These are phyloP conservation scores for Asobara japonica DNA, from an alignment of 1,140 invertebrate species.

Conservation along the genomic window DNA sequence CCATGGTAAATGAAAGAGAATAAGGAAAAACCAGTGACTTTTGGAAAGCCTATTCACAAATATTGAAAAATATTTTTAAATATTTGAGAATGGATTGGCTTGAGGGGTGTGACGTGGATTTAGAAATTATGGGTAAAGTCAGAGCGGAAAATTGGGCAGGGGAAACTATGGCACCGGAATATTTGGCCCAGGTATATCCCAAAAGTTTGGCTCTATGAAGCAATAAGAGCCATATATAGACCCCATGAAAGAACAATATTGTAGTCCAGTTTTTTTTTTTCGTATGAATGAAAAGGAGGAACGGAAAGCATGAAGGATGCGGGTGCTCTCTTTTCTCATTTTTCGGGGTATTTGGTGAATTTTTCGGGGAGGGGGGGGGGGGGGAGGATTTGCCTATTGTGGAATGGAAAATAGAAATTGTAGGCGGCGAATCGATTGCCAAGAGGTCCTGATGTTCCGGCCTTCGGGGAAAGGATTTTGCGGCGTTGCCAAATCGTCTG, in stretches of 20 bases:
- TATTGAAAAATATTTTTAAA: too few species aligned
- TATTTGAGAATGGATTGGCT: too few species aligned
- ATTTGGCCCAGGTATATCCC: background rate
- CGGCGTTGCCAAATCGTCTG: background rate
- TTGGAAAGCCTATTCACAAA: background rate
- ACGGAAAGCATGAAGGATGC: background rate
- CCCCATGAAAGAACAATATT: background rate
- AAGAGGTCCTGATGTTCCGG: background rate
- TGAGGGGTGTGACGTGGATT: too few species aligned
- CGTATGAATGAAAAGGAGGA: background rate
- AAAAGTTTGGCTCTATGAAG: background rate
- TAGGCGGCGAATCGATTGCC: background rate
- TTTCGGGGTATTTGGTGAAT: background rate
- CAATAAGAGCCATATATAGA: background rate
- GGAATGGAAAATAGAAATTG: background rate
- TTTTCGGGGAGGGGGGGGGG: background rate
- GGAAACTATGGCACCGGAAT: background rate
- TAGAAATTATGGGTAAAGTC: too few species aligned
- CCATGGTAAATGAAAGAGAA: background rate
- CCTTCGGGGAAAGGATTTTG: slow-evolving; percentile 1
- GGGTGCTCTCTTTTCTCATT: background rate
- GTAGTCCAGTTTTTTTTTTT: background rate
- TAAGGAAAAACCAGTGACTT: background rate
- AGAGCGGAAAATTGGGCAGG: background rate
- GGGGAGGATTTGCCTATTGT: background rate